Evolutionary conservation across 2,113 vertebrate species (phyloP).

Genomic region (Tachuris rubrigastra): DNA sequence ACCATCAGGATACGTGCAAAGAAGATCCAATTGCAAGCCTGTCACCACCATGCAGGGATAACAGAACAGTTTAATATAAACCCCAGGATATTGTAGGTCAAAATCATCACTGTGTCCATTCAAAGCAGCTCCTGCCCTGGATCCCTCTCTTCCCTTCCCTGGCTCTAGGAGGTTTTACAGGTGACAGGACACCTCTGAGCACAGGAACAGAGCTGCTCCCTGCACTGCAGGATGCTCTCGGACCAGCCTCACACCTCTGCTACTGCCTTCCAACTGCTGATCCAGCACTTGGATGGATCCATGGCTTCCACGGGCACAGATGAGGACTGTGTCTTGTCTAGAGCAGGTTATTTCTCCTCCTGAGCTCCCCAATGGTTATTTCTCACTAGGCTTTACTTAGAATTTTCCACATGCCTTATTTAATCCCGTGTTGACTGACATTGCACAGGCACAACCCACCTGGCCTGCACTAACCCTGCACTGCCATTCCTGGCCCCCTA

Average conservation of each 20-base stretch:
- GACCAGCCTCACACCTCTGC: neutral
- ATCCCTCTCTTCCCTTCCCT: neutral
- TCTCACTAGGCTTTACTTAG: neutral
- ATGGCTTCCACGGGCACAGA: neutral
- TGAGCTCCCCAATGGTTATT: rapidly evolving
- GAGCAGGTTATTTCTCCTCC: neutral
- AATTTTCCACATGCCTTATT: neutral
- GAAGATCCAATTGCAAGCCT: neutral
- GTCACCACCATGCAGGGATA: rapidly evolving
- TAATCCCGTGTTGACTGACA: neutral
- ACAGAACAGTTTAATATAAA: neutral
- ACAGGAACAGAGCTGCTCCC: neutral
- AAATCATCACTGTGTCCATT: neutral
- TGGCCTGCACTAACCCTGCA: neutral
- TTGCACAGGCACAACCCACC: slow-evolving; percentile 21
- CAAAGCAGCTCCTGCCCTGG: neutral
- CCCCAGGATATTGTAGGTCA: rapidly evolving
- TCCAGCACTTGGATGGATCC: neutral
- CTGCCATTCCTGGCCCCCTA: neutral
- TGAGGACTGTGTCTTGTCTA: neutral
- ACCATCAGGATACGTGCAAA: neutral
- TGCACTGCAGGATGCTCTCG: neutral
- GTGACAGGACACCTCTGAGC: rapidly evolving
- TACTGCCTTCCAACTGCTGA: neutral
- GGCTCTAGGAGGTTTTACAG: rapidly evolving